Percentiles rank a stretch among this genome's conserved stretches.
phyloP scores from a whole-genome alignment of 2,113 vertebrate species.

The Tretioscincus oriximinensis region DNA sequence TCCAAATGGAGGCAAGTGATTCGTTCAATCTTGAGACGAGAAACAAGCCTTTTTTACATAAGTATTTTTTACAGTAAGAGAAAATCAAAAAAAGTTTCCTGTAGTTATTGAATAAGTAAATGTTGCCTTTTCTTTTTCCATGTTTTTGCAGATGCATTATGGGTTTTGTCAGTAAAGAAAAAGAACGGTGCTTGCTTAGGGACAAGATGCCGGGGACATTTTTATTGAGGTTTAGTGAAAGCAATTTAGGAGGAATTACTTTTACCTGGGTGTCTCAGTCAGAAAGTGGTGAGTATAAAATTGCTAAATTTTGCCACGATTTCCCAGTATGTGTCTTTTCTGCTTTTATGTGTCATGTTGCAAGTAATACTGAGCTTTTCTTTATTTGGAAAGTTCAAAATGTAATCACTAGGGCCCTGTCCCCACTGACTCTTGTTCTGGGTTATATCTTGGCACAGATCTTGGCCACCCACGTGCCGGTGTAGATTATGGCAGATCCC shows the following conservation, averaged over 20 bases:
- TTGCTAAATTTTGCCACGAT: no score
- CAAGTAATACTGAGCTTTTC: background rate
- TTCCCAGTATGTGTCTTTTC: no score
- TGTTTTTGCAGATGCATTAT: conserved; percentile 82
- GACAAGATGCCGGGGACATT: conserved; percentile 91
- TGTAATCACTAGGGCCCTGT: no score
- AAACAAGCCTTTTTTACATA: no score
- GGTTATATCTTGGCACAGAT: no score
- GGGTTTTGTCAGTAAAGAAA: conserved; percentile 98
- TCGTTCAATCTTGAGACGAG: no score
- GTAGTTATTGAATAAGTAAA: background rate
- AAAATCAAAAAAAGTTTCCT: conserved; percentile 7
- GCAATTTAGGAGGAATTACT: conserved; percentile 94
- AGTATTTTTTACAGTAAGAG: no score
- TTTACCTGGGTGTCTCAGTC: conserved; percentile 95
- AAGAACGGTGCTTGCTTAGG: conserved; percentile 87
- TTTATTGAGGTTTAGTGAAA: conserved; percentile 94
- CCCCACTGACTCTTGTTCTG: no score
- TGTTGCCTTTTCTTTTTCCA: conserved; percentile 18
- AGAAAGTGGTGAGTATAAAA: conserved; percentile 78
- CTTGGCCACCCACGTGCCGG: no score
- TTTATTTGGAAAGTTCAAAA: background rate
- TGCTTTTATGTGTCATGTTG: background rate
- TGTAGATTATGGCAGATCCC: no score
- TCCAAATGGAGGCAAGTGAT: no score